Percentiles rank a stretch among this genome's conserved stretches.
Conservation (phyloP, 2,888 invertebrate species). For the Alloscopus bannaensis region DNA sequence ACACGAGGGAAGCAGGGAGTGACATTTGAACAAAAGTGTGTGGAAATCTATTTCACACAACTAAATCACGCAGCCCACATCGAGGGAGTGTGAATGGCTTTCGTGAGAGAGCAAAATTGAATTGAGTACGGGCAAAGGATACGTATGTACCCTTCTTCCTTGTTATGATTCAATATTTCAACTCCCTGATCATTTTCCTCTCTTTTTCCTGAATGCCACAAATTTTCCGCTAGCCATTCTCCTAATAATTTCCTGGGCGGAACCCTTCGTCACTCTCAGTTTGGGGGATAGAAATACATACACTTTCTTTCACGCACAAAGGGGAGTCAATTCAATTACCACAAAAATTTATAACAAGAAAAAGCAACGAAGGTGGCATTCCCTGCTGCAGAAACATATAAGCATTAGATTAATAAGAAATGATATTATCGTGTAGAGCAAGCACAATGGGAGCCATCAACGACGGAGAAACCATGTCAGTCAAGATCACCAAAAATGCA, state of each 20-base stretch:
- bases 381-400: background rate
- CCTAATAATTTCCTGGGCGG: conserved; percentile 58
- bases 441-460: too few relatives aligned
- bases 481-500: conserved; percentile 27
- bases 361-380: conserved; percentile 42
- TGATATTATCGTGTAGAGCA: background rate
- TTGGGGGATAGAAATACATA: background rate
- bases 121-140: background rate
- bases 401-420: too few relatives aligned
- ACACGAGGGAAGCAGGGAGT: background rate
- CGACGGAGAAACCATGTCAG: too few relatives aligned
- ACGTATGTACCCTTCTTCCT: conserved; percentile 14
- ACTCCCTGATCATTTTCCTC: conserved; percentile 40
- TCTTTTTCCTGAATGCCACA: conserved; percentile 23
- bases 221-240: conserved; percentile 53
- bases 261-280: conserved; percentile 43
- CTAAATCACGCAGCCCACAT: conserved; percentile 45
- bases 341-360: conserved; percentile 30
- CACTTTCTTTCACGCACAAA: conserved; percentile 34
- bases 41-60: conserved; percentile 64
- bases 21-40: conserved; percentile 60
- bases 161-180: conserved; percentile 65
- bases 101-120: background rate
- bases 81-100: background rate
- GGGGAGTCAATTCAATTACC: conserved; percentile 64